Base-by-base conservation (phyloP, 2,113 vertebrate genomes). In the Semnopithecus entellus region DNA sequence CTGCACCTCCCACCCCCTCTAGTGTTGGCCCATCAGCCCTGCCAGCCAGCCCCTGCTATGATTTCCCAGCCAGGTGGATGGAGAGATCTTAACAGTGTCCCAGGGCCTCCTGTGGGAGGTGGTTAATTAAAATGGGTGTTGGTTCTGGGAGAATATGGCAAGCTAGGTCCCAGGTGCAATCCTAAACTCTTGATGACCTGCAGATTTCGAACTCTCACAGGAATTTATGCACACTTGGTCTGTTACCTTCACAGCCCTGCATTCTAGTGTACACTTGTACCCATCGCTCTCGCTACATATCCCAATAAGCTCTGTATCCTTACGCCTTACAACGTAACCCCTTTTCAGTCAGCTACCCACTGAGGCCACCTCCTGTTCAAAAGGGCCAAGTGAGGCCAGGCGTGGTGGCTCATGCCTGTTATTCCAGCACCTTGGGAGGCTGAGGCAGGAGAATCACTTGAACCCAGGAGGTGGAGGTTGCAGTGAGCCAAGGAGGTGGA, bases 1-100 rank as follows among this genome's bases (percentile, higher is more conserved):
- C 57, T 92, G 90, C 32, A 96, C 84, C 97, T 96, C 85, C 88
- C 91, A 95, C 98, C 88, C 97, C 96, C 97, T 86, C 97, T 98
- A 97, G 97, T 16, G 97, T 97, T 95, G 90, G 91, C 85, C 30
- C 12, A 43, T 87, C 66, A 64, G 61, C 59, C 85, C 78, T 83
- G 90, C 75, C 91, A 84, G 76, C 59, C 91, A 81, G 61, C 14
- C 68, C 81, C n/a, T 57, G 66, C 61, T 57, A 81, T 4, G 61
- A 61, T 52, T 95, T n/a, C 50, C 38, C 64, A 94, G 80, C 48
- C 84, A 88, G 95, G 96, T 92, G 52, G 11, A 68, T 30, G 85
- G 27, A 84, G 89, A 91, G 32, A 75, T 66, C 45, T 94, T 95
- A 85, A 87, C 52, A 75, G 79, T 16, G 22, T 48, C 57, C 50